A percentile compares a stretch with the other conserved stretches of the same genome.
These are phyloP conservation scores for Zele albiditarsus DNA, from an alignment of 2,888 invertebrate species.

Conservation along the genomic window DNA sequence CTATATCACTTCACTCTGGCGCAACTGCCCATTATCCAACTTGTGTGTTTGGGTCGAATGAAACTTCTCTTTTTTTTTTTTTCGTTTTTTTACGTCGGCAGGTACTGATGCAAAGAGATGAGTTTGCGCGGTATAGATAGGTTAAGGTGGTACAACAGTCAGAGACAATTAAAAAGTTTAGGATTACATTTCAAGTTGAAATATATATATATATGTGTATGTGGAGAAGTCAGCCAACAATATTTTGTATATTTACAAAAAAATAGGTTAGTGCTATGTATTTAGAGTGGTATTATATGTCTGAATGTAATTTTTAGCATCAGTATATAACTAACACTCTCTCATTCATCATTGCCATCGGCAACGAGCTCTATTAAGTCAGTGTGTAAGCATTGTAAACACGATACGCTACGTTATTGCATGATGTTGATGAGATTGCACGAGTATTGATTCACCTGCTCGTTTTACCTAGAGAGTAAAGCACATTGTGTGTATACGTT, in stretches of 20 bases:
- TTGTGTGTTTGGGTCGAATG: not conserved
- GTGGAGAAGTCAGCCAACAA: too few relatives aligned
- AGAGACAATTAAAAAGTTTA: not conserved
- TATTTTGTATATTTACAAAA: not conserved
- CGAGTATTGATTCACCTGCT: not conserved
- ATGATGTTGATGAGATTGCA: not conserved
- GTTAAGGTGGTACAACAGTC: not conserved
- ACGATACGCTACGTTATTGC: not conserved
- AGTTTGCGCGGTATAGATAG: not conserved
- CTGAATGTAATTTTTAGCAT: too few relatives aligned
- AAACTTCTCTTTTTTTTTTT: not conserved
- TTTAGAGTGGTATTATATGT: too few relatives aligned
- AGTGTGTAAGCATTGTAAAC: not conserved
- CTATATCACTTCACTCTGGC: conserved; percentile 6
- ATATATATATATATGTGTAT: not conserved
- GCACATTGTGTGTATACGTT: not conserved
- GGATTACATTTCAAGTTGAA: not conserved
- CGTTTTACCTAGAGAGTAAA: not conserved
- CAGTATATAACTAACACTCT: not conserved
- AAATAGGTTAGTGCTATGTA: not conserved
- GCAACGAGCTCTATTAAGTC: not conserved
- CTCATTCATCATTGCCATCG: not conserved
- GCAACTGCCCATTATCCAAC: conserved; percentile 14
- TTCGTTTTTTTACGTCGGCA: not conserved
- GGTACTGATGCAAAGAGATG: not conserved